phyloP scores from a whole-genome alignment of 2,888 invertebrate genomes.

The Theristus sp. region DNA sequence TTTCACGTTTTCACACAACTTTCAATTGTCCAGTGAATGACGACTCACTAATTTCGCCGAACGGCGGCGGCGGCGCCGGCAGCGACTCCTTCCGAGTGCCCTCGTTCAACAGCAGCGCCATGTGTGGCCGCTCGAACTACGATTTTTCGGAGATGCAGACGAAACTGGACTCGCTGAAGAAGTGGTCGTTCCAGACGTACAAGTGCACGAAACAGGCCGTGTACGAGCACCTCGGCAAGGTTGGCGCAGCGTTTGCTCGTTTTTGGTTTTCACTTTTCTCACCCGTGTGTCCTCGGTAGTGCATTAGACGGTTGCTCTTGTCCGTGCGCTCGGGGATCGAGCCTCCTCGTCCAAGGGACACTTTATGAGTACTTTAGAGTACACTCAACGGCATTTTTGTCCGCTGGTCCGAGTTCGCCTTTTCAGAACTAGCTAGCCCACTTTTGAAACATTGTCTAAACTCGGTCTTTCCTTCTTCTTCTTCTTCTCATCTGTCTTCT shows the following conservation, averaged over 20 bases:
- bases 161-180: constrained; percentile 74
- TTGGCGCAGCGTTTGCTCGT: constrained; percentile 7
- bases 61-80: no score
- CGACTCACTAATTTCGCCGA: neutral
- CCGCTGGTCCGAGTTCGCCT: no score
- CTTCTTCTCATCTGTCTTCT: no score
- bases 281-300: neutral
- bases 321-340: no score
- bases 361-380: no score
- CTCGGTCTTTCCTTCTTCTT: no score
- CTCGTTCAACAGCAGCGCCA: neutral
- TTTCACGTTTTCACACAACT: no score
- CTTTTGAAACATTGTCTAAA: no score
- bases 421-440: no score
- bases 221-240: constrained; percentile 81
- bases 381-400: no score
- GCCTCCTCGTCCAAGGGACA: no score
- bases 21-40: neutral
- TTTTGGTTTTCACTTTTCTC: no score
- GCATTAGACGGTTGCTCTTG: neutral
- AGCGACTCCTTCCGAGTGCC: neutral
- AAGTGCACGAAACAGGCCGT: constrained; percentile 92
- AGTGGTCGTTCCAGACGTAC: constrained; percentile 93
- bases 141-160: constrained; percentile 29
- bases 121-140: neutral